Conservation (phyloP, 2,888 invertebrate species). For the Nycteola revayana region DNA sequence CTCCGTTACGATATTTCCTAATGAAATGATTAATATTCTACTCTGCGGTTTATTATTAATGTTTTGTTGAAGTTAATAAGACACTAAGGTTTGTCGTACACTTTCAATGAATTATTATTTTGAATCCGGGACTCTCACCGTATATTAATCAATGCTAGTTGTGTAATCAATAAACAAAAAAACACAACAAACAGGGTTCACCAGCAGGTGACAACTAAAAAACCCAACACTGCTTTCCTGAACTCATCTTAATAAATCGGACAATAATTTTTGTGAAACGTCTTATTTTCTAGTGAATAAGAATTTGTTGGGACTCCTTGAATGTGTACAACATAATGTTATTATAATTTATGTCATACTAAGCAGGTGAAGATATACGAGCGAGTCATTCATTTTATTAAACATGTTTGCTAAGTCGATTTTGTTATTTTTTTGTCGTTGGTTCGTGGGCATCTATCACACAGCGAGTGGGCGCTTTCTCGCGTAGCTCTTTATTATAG, state of each 20-base stretch:
- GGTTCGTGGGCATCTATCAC: constrained; percentile 75
- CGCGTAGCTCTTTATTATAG: constrained; percentile 74
- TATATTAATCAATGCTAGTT: too few relatives aligned
- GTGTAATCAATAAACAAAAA: constrained; percentile 47
- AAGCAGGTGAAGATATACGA: constrained; percentile 82
- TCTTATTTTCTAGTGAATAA: constrained; percentile 78
- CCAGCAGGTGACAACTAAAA: constrained; percentile 52
- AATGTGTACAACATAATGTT: constrained; percentile 80
- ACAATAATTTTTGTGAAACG: constrained; percentile 67
- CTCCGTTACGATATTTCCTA: too few relatives aligned
- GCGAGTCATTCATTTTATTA: constrained; percentile 79
- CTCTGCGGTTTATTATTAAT: too few relatives aligned
- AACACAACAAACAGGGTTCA: constrained; percentile 41
- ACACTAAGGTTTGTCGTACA: too few relatives aligned
- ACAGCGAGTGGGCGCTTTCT: constrained; percentile 77
- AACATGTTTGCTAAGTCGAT: constrained; percentile 81
- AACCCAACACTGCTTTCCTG: constrained; percentile 57
- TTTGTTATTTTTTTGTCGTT: constrained; percentile 78
- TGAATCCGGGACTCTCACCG: too few relatives aligned
- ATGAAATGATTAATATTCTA: too few relatives aligned
- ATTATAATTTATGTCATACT: constrained; percentile 81
- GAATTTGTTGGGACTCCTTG: constrained; percentile 79
- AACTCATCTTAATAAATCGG: constrained; percentile 60
- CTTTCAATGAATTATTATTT: too few relatives aligned
- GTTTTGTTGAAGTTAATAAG: too few relatives aligned